These are phyloP conservation scores for Lasioglossum vierecki DNA, from an alignment of 2,888 invertebrate genomes.

Conservation along the genomic window DNA sequence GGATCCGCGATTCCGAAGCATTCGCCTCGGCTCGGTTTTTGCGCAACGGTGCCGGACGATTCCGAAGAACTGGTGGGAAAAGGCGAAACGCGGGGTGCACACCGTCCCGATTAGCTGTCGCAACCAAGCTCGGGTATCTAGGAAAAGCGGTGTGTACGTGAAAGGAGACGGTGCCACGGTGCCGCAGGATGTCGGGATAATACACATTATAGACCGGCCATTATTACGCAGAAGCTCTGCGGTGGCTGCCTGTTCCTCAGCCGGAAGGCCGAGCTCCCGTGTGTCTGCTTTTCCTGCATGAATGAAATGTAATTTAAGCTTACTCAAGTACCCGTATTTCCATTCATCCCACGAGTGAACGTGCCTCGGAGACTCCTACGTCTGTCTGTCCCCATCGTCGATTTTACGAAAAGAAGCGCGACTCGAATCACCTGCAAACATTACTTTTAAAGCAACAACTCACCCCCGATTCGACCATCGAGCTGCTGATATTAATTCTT, in stretches of 20 bases:
- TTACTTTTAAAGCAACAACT: too few relatives aligned
- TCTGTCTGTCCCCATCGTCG: background rate
- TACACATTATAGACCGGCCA: conserved; percentile 74
- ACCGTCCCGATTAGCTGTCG: conserved; percentile 62
- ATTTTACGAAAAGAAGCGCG: background rate
- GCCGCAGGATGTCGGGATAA: conserved; percentile 78
- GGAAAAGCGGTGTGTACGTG: conserved; percentile 65
- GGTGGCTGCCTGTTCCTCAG: conserved; percentile 51
- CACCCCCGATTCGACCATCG: too few relatives aligned
- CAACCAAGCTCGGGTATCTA: conserved; percentile 51
- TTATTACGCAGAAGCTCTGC: conserved; percentile 65
- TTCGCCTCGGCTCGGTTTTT: conserved; percentile 27
- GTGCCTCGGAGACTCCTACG: conserved; percentile 48
- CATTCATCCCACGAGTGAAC: conserved; percentile 76
- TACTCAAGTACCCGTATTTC: conserved; percentile 78
- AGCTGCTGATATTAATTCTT: too few relatives aligned
- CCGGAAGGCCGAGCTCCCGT: conserved; percentile 72
- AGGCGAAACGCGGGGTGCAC: conserved; percentile 35
- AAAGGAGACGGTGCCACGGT: conserved; percentile 62
- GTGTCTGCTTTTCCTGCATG: conserved; percentile 80
- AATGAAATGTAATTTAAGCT: conserved; percentile 80
- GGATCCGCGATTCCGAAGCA: conserved; percentile 1
- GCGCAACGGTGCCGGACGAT: conserved; percentile 26
- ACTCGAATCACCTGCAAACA: too few relatives aligned
- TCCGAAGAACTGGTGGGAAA: conserved; percentile 28